Base-by-base conservation (phyloP, 2,113 vertebrate species). In the Macquaria ambigua region DNA sequence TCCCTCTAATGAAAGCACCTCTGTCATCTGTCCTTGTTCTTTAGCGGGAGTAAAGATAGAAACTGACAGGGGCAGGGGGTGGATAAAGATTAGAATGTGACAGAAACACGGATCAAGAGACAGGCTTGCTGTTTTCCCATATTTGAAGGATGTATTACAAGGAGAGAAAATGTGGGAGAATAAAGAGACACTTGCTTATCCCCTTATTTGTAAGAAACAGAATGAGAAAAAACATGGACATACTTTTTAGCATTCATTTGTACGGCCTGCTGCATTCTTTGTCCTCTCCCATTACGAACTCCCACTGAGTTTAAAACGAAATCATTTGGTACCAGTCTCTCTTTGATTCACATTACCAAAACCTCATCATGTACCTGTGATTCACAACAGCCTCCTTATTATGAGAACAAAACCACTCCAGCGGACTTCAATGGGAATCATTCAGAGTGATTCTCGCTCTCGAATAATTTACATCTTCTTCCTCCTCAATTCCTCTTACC, bases 321-420 rank as follows among this genome's bases (percentile, higher is more conserved):
- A 74, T 88, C 14, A 82, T 78, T 78, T 73, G 68, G 31, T 34
- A 28, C 9, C 1, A 76, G 52, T 63, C n/a, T 61, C 74, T 82
- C 58, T 78, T 81, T 84, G 81, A 82, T 86, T 86, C 55, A 74
- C 56, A 74, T 87, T 58, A 74, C 25, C 59, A 71, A 79, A 89
- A 87, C 39, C 52, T 83, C 68, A 87, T 90, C 58, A 75, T 89
- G 75, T 80, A 83, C 78, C 84, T 89, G 64, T 64, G 66, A 89
- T 76, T 92, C 81, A 81, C 56, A 85, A 77, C 25, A 0, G 62
- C 72, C 15, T 78, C 48, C 61, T 83, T 41, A 77, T 85, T 79
- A 84, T 52, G 39, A 86, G 75, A 87, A 87, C 80, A 84, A 86
- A 87, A 74, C 48, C 63, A 78, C 79, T 81, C 55, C 50, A 50